Evolutionary conservation across 2,888 invertebrate genomes (phyloP), one percentile per base, ranked within the genome.

Genomic region (Caenorhabditis becei): DNA sequence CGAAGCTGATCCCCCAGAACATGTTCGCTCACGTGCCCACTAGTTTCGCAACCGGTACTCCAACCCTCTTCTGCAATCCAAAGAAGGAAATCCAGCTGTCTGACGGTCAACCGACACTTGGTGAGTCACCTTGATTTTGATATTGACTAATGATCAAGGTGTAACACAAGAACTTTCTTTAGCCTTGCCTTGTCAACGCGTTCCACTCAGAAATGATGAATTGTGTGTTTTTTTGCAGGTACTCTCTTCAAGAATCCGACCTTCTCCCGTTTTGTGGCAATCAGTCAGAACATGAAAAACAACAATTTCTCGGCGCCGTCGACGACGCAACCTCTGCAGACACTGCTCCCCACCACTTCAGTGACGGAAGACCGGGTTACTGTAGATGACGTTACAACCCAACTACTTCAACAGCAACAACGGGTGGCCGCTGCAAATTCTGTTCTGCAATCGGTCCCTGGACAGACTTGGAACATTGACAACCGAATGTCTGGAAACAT

Each of bases 191-290:
- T 26, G 37, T 41, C 23, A 58, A 23, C 24, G 23, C 1, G n/a
- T 41, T 20, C 28, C 37, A n/a, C 28, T n/a, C 41, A 28, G 54
- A 16, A 24, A 14, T 11, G n/a, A 26, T 51, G 18, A 32, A 56
- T 11, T 18, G 35, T 14, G 32, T 32, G 5, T 20, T 20, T 16
- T 18, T 37, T 35, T 77, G 51, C 63, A 75, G 74, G 83, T 24
- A 58, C 80, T 3, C 58, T 85, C 11, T 82, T 85, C 77, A 83
- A 83, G 63, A 83, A 85, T 16, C 77, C 80, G 23, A 54, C 79
- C 5, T 83, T 86, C 35, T 74, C 75, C 14, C 83, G 83, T 10
- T 62, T 86, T 14, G 74, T 86, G 32, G 83, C 86, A 58, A 62
- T 86, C 44, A 77, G 72, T 44, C 78, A 83, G 26, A 83, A 65